Evolutionary conservation across 2,888 invertebrate genomes (phyloP).

Genomic region (Willowsia nigromaculata): DNA sequence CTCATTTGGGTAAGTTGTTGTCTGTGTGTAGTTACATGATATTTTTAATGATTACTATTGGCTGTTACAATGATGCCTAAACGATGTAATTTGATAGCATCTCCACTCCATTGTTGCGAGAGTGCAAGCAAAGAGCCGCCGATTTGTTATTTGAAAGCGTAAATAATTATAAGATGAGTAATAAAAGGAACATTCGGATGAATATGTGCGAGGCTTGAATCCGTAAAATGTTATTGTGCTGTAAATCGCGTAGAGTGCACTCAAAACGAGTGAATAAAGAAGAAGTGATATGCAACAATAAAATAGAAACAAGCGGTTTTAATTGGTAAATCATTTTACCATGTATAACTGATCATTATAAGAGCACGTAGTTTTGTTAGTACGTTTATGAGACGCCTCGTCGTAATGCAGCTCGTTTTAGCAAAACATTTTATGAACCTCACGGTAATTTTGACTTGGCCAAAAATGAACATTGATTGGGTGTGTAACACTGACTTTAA

Average conservation of each 20-base stretch:
- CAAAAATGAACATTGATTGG: neutral
- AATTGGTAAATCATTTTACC: neutral
- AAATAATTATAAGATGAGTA: conserved; percentile 1
- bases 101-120: neutral
- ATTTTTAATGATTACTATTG: neutral
- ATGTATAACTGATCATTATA: neutral
- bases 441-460: neutral
- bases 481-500: neutral
- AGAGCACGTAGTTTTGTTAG: neutral
- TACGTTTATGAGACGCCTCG: neutral
- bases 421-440: neutral
- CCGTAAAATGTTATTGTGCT: neutral
- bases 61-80: neutral
- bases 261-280: neutral
- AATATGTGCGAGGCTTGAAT: neutral
- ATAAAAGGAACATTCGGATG: neutral
- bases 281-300: neutral
- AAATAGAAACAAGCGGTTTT: neutral
- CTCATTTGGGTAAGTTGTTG: neutral
- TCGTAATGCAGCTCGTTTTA: neutral
- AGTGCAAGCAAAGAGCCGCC: neutral
- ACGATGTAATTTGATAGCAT: conserved; percentile 1
- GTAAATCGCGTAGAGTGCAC: neutral
- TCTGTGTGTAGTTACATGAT: neutral
- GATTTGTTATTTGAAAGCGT: neutral